Conservation (phyloP, 2,888 invertebrate species). For the Platerodrilus igneus region DNA sequence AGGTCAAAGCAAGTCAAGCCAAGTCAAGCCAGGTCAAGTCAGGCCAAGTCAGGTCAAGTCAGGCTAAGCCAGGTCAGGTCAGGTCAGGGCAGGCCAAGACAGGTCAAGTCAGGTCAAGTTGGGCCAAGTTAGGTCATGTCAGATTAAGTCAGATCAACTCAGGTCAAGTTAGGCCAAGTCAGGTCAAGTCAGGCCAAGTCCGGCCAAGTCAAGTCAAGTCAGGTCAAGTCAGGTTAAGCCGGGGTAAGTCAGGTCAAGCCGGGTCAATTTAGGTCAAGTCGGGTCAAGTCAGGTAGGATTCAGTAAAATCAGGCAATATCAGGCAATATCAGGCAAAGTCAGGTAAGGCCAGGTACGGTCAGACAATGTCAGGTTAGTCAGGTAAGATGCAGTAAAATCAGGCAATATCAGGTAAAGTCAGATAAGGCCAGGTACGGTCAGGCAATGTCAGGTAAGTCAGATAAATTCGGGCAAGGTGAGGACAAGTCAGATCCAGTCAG, state of each 20-base stretch:
- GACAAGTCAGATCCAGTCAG: neutral
- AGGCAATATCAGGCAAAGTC: neutral
- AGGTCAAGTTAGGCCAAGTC: neutral
- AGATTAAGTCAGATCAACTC: neutral
- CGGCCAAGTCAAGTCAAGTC: conserved; percentile 2
- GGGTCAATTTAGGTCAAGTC: neutral
- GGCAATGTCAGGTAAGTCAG: conserved; percentile 1
- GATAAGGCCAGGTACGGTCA: neutral
- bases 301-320: too few relatives aligned
- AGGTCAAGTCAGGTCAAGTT: conserved; percentile 7
- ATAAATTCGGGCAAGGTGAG: neutral
- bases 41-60: conserved; percentile 4
- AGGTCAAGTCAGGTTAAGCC: neutral
- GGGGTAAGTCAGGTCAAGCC: conserved; percentile 4
- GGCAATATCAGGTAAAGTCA: neutral
- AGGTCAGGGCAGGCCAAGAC: conserved; percentile 9
- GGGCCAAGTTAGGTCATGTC: conserved; percentile 2
- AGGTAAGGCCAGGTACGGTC: neutral
- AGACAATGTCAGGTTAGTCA: neutral
- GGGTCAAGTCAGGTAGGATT: conserved; percentile 5
- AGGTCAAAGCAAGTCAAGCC: neutral
- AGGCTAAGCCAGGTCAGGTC: conserved; percentile 7
- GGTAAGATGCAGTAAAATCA: neutral
- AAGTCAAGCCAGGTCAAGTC: conserved; percentile 3
- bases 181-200: conserved; percentile 3